Conservation (phyloP, 2,113 vertebrate genomes). For the Microtus montanus region DNA sequence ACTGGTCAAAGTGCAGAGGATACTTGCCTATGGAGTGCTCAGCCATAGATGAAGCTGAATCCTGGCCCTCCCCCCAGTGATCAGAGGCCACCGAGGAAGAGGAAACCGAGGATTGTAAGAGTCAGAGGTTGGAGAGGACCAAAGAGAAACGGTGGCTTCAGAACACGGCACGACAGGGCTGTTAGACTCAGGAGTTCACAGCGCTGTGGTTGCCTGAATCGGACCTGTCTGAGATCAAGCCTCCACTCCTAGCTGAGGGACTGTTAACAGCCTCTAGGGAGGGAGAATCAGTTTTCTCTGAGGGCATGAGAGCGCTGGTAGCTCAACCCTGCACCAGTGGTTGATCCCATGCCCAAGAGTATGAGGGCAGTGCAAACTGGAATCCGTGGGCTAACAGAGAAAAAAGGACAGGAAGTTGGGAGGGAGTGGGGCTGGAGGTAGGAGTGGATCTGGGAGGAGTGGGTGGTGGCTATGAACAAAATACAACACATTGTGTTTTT, state of each 20-base stretch:
- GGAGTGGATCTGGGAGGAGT: not conserved
- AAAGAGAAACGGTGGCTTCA: too few species aligned
- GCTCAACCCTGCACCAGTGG: not conserved
- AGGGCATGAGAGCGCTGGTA: not conserved
- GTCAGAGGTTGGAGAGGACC: not conserved
- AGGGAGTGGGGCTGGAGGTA: too few species aligned
- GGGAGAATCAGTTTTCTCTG: not conserved
- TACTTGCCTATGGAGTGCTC: not conserved
- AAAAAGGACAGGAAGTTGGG: not conserved
- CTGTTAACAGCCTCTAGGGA: not conserved
- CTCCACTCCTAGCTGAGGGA: too few species aligned
- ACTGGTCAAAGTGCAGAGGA: not conserved
- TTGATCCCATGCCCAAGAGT: not conserved
- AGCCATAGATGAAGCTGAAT: too few species aligned
- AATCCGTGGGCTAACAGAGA: too few species aligned
- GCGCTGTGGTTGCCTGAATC: not conserved
- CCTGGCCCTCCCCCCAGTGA: accelerated
- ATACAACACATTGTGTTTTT: too few species aligned
- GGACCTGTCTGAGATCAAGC: not conserved
- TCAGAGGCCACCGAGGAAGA: not conserved
- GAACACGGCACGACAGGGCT: not conserved
- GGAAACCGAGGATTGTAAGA: not conserved
- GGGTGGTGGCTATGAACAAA: not conserved
- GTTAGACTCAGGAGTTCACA: not conserved
- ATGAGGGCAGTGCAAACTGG: too few species aligned